Evolutionary conservation across 2,797 vertebrate genomes (phyloP), one percentile per base, ranked within the genome.

Genomic region (Molossus molossus): DNA sequence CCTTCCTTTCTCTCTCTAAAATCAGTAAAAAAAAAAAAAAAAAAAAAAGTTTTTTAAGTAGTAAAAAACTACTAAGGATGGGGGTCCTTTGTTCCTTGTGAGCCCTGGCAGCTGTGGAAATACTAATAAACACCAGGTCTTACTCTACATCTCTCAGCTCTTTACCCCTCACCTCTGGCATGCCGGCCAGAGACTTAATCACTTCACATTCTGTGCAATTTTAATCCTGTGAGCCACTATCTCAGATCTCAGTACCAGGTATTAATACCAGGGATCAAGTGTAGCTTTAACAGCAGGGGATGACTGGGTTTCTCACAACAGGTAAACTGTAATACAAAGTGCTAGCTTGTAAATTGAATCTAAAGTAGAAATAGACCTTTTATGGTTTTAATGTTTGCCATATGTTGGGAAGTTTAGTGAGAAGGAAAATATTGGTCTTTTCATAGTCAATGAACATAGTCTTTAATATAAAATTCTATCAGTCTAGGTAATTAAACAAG

Each of bases 391-490:
- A 62, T 73, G 8, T 58, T 95, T 92, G 5, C 21, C 9, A 21
- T 83, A 55, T 69, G n/a, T 65, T 53, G 17, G 18, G 12, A 91
- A 93, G 62, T 94, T 90, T 85, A 93, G 64, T 87, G 29, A 29
- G 64, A 94, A 95, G n/a, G 7, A 91, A 92, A 79, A 4, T 88
- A 62, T 64, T 87, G 0, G 8, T 62, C 37, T 90, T 91, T 76
- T 83, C 65, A 9, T 92, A 88, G 83, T 92, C 60, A 17, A 60
- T 48, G 25, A 70, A 65, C 86, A 69, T 67, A 79, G 18, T 81
- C 7, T 92, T 57, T 95, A 84, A 58, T 84, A 48, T 80, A 94
- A 95, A 84, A 55, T 77, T 70, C 5, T 91, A 67, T 91, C 27
- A 62, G 29, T 89, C 20, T 80, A 55, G 33, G 33, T 37, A 95